A percentile compares a stretch with the other conserved stretches of the same genome.
Evolutionary conservation across 2,888 invertebrate species (phyloP).

Genomic region (Oscheius sp.): DNA sequence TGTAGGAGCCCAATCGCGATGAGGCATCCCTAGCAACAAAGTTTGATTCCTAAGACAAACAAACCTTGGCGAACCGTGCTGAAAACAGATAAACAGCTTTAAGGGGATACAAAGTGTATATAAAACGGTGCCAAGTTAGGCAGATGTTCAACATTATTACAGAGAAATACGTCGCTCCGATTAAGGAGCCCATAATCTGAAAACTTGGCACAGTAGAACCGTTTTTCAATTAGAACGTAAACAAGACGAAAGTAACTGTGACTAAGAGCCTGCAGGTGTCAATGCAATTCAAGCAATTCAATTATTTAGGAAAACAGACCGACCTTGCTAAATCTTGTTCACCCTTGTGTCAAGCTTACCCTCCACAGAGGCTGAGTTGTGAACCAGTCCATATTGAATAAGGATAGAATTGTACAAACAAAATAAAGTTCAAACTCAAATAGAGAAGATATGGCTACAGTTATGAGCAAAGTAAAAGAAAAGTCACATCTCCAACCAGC

Average conservation of each 20-base stretch:
- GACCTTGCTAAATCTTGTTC: background rate
- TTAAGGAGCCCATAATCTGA: background rate
- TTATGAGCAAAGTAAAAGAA: background rate
- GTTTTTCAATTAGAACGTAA: no score
- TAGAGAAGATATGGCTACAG: background rate
- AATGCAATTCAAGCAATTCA: background rate
- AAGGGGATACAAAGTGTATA: slow-evolving; percentile 1
- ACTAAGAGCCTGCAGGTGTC: no score
- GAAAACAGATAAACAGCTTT: background rate
- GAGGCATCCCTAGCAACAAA: background rate
- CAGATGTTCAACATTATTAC: background rate
- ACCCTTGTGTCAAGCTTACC: background rate
- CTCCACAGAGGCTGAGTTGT: background rate
- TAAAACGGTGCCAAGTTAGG: slow-evolving; percentile 5
- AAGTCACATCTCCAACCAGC: slow-evolving; percentile 14
- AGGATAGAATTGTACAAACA: background rate
- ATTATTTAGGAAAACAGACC: background rate
- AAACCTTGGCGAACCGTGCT: background rate
- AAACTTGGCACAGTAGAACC: no score
- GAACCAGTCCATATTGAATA: background rate
- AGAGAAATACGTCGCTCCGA: background rate
- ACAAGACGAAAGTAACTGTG: no score
- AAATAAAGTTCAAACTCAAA: background rate
- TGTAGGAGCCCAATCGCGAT: background rate
- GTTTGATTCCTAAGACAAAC: background rate